A percentile compares a stretch with the other conserved stretches of the same genome.
Evolutionary conservation across 1,140 invertebrate genomes (phyloP).

Genomic region (Phymorhynchus buccinoides): DNA sequence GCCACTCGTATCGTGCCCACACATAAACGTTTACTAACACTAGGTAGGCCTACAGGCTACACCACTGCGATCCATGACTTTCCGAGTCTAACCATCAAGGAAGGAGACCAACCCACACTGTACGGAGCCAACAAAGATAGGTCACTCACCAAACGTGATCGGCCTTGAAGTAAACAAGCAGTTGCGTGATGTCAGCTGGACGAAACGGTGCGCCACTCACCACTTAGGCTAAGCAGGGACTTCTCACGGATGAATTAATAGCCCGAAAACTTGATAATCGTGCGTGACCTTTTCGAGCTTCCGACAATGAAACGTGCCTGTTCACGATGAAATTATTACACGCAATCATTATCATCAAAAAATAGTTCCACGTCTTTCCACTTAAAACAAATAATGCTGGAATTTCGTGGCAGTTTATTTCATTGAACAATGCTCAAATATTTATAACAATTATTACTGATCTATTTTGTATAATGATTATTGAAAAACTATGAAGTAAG

Average conservation of each 20-base stretch:
- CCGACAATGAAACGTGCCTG: slow-evolving; percentile 37
- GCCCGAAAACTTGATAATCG: slow-evolving; percentile 40
- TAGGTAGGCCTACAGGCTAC: no score
- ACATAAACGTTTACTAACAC: no score
- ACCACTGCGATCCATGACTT: neutral
- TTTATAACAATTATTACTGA: no score
- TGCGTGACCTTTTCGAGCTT: slow-evolving; percentile 39
- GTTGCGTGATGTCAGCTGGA: neutral
- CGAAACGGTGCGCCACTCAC: neutral
- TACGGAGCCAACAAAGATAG: neutral
- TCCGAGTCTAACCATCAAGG: neutral
- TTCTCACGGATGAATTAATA: slow-evolving; percentile 40
- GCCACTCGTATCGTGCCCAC: neutral
- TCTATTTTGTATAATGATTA: neutral
- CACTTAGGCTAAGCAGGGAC: slow-evolving; percentile 8
- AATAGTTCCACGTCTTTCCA: slow-evolving; percentile 11
- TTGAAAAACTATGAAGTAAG: neutral
- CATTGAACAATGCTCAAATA: neutral
- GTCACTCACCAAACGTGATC: slow-evolving; percentile 28
- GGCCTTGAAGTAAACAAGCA: neutral
- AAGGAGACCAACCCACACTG: slow-evolving; percentile 10
- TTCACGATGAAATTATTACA: slow-evolving; percentile 8
- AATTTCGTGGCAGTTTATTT: neutral
- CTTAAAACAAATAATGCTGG: neutral
- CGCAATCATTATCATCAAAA: slow-evolving; percentile 35